Evolutionary conservation across 2,888 invertebrate genomes (phyloP), one percentile per base, ranked within the genome.

Genomic region (Callinectes sapidus): DNA sequence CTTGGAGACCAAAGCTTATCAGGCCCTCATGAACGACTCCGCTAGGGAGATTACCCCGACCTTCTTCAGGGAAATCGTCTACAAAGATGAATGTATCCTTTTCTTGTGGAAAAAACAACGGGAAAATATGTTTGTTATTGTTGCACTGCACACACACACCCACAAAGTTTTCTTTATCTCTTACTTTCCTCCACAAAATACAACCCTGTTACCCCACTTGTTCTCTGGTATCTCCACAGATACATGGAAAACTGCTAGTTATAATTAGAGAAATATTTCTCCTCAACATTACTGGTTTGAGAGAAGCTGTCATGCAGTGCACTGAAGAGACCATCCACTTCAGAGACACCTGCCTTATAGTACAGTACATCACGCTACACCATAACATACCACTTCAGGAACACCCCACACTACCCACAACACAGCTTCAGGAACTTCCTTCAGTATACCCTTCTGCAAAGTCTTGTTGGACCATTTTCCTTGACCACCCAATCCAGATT

Each of bases 1-100:
- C 92, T 97, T 81, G 90, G 96, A 96, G 95, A 95, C 95, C 0
- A 95, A 95, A 92, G 96, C 96, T 2, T 99, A 99, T 96, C 97
- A 98, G 95, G 97, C 97, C 23, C 96, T 99, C 94, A 97, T 97
- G 95, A 96, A 97, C 94, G 98, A 98, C 95, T 96, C 97, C 90
- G 96, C 97, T 95, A 96, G 97, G 95, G 96, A 97, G 95, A 97
- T 98, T 95, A 97, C 98, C 92, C 98, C 99, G 10, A 97, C 97
- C 95, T 98, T 98, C 96, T 98, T 97, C 96, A 97, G 98, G 88
- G 97, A 98, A 95, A 97, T 96, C 66, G 95, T 95, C 94, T 96
- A 96, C 94, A 96, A 96, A 93, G 95, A 95, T 54, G 96, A 96
- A 95, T 95, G 96, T 96, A 96, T 96, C 96, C 96, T 96, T 95